These are phyloP conservation scores for Merodon equestris DNA, from an alignment of 2,888 invertebrate genomes.

Conservation along the genomic window DNA sequence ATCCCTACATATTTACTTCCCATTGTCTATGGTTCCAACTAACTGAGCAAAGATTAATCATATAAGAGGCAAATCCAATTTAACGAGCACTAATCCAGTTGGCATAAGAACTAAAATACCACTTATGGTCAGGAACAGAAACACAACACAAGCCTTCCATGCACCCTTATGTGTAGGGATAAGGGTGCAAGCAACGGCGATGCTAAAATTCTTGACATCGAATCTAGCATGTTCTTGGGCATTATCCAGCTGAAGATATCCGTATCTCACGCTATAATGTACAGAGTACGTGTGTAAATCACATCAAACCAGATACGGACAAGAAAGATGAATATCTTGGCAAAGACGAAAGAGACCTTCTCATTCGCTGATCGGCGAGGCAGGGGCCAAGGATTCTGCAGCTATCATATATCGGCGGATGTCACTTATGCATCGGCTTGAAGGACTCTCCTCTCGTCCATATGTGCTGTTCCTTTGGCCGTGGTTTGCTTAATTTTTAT, in stretches of 20 bases:
- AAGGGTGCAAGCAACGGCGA: not conserved
- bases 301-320: not conserved
- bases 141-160: no score
- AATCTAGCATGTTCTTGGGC: slow-evolving; percentile 37
- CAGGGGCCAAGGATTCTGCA: slow-evolving; percentile 54
- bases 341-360: slow-evolving; percentile 7
- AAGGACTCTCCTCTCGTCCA: slow-evolving; percentile 42
- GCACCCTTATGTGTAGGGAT: no score
- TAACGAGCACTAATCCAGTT: slow-evolving; percentile 29
- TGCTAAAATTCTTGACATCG: slow-evolving; percentile 29
- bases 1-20: no score
- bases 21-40: not conserved
- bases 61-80: not conserved
- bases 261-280: slow-evolving; percentile 34
- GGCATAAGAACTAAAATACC: slow-evolving; percentile 9
- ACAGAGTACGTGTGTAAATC: not conserved
- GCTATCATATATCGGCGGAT: slow-evolving; percentile 33
- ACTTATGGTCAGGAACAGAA: not conserved
- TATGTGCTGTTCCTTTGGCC: slow-evolving; percentile 44
- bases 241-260: slow-evolving; percentile 57
- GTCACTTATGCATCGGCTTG: slow-evolving; percentile 52
- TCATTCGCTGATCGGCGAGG: slow-evolving; percentile 12
- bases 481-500: slow-evolving; percentile 25
- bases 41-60: slow-evolving; percentile 6
- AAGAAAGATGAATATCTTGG: slow-evolving; percentile 20